Conservation (phyloP, 2,888 invertebrate genomes). For the Balanococcus diminutus region DNA sequence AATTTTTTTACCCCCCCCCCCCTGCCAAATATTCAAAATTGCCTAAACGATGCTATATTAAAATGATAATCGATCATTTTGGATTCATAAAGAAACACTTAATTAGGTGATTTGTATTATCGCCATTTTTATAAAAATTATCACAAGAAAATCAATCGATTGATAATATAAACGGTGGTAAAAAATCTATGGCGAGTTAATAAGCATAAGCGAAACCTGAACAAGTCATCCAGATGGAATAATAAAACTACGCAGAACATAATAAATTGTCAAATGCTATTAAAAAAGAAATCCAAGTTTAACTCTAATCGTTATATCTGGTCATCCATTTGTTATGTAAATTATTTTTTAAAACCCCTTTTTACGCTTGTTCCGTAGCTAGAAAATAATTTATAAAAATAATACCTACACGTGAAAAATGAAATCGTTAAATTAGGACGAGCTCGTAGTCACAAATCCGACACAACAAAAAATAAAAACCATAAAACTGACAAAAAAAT, state of each 20-base stretch:
- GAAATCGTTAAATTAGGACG: slow-evolving; percentile 6
- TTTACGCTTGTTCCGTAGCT: not conserved
- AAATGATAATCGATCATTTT: too few relatives aligned
- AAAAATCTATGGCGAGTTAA: not conserved
- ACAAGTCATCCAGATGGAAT: not conserved
- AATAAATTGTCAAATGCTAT: not conserved
- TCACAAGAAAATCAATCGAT: not conserved
- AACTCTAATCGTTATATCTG: not conserved
- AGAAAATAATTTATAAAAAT: slow-evolving; percentile 25
- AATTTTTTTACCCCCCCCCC: too few relatives aligned
- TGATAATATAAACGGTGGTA: not conserved
- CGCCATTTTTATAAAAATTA: not conserved
- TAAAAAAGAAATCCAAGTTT: not conserved
- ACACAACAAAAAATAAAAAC: slow-evolving; percentile 2
- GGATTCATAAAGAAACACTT: too few relatives aligned
- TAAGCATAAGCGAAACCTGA: not conserved
- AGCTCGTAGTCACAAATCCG: not conserved
- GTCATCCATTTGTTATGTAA: slow-evolving; percentile 5
- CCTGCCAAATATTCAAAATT: too few relatives aligned
- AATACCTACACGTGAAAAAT: slow-evolving; percentile 20
- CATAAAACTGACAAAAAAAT: slow-evolving; percentile 8
- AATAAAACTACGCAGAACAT: not conserved
- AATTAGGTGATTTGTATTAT: too few relatives aligned
- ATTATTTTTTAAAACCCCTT: not conserved
- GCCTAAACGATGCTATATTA: too few relatives aligned